A percentile compares a stretch with the other conserved stretches of the same genome.
These are phyloP conservation scores for Catocala nupta DNA, from an alignment of 2,888 invertebrate genomes.

Conservation along the genomic window DNA sequence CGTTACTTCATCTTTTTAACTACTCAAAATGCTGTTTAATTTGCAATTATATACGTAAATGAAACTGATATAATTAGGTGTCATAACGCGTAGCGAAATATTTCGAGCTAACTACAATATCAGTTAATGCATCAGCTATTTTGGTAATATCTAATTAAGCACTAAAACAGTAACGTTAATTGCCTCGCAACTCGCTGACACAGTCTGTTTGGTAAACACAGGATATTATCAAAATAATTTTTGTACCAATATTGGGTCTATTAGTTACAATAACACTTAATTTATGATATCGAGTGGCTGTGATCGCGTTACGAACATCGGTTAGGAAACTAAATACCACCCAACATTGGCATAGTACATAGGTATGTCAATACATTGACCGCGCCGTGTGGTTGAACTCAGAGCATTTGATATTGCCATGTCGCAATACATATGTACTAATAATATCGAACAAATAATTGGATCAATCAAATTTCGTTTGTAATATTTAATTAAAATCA, in stretches of 20 bases:
- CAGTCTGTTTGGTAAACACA: slow-evolving; percentile 34
- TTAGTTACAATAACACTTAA: slow-evolving; percentile 61
- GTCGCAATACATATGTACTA: slow-evolving; percentile 64
- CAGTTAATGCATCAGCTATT: slow-evolving; percentile 15
- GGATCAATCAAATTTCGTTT: slow-evolving; percentile 55
- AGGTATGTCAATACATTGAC: slow-evolving; percentile 56
- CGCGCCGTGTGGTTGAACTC: slow-evolving; percentile 73
- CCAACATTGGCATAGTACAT: slow-evolving; percentile 50
- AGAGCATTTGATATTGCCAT: slow-evolving; percentile 72
- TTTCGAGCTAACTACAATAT: slow-evolving; percentile 1
- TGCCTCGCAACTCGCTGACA: slow-evolving; percentile 29
- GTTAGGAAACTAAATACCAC: slow-evolving; percentile 74
- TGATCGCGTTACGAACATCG: slow-evolving; percentile 73
- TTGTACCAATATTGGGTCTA: slow-evolving; percentile 38
- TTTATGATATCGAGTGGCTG: slow-evolving; percentile 67
- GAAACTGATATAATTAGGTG: neutral
- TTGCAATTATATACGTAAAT: neutral
- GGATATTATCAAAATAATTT: slow-evolving; percentile 43
- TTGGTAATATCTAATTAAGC: slow-evolving; percentile 38
- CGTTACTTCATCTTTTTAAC: too few species aligned
- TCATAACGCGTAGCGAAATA: neutral
- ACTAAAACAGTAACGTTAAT: slow-evolving; percentile 39
- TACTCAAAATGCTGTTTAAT: too few species aligned
- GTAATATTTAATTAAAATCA: slow-evolving; percentile 42
- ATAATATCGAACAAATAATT: slow-evolving; percentile 56